Evolutionary conservation across 2,113 vertebrate genomes (phyloP), one percentile per base, ranked within the genome.

Genomic region (Clupea harengus): DNA sequence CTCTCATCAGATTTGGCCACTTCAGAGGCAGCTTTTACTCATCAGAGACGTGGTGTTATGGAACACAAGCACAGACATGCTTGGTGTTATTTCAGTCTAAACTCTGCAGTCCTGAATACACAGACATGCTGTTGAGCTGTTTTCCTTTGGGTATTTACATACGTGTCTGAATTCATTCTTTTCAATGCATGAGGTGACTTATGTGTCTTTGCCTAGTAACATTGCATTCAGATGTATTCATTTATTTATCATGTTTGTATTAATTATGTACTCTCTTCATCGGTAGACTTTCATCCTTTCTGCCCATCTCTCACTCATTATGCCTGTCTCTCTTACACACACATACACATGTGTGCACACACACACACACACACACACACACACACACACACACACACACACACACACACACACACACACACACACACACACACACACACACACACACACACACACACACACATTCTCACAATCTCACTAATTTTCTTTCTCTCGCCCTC

Each of bases 401-500:
- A 64, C 20, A 64, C 22, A 64, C 3, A 6, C 57, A n/a, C 3
- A 4, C 57, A 60, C 50, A 52, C 52, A 18, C 50, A 25, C 82
- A 50, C 82, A 32, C 82, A 45, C 20, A 10, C 46, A 25, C 50
- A 52, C 82, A 15, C 47, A 50, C 47, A 52, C 82, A 49, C 49
- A 32, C 47, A 52, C 46, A 52, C 82, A 17, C 25, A 67, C 39
- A 80, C 28, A 50, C 78, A 82, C 60, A 67, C 50, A n/a, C 20
- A 64, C 22, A 64, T 8, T n/a, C 57, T 64, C 4, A 6, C 57
- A 64, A 9, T 64, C 22, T 64, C 20, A 64, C 22, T 64, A 6
- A 64, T n/a, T 83, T 32, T 81, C 46, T 87, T 39, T 39, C 39
- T 39, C 39, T 39, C 39, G 39, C 52, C 86, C 47, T 81, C 13